A percentile compares a stretch with the other conserved stretches of the same genome.
Evolutionary conservation across 92 coral and sea anemone genomes (phyloP).

Genomic region (Desmophyllum pertusum): DNA sequence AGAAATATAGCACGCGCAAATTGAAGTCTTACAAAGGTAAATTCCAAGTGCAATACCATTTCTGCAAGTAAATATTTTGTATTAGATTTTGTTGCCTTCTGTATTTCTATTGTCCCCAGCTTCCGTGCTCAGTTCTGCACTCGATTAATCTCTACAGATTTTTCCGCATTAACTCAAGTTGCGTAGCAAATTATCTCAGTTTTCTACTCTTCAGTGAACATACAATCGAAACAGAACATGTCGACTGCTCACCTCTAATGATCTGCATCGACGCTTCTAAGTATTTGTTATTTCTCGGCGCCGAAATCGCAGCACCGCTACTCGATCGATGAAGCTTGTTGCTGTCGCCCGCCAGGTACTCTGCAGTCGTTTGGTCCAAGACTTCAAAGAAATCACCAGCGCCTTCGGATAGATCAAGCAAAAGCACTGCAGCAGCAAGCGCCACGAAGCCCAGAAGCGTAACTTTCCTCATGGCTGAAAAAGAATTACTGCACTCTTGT

Average conservation of each 20-base stretch:
- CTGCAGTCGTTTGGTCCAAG: constrained; percentile 20
- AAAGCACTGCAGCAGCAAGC: not conserved
- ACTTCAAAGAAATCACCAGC: constrained; percentile 11
- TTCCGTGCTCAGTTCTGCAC: too few relatives aligned
- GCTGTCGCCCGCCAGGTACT: not conserved
- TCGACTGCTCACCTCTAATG: not conserved
- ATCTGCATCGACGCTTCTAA: constrained; percentile 27
- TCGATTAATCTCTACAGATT: too few relatives aligned
- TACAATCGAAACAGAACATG: not conserved
- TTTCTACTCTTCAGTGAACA: not conserved
- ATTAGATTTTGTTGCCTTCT: too few relatives aligned
- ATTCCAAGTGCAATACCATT: too few relatives aligned
- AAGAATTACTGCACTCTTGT: not conserved
- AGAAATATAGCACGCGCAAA: too few relatives aligned
- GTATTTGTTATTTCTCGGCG: constrained; percentile 32
- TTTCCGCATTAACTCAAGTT: not conserved
- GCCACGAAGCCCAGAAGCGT: not conserved
- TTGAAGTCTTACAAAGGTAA: too few relatives aligned
- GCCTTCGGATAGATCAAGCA: not conserved
- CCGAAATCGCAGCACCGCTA: not conserved
- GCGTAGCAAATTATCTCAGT: not conserved
- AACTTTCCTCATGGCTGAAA: constrained; percentile 27
- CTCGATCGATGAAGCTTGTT: not conserved
- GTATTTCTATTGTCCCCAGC: too few relatives aligned
- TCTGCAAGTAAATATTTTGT: too few relatives aligned